Conservation (phyloP, 2,888 invertebrate species). For the Dolichomitus sp. region DNA sequence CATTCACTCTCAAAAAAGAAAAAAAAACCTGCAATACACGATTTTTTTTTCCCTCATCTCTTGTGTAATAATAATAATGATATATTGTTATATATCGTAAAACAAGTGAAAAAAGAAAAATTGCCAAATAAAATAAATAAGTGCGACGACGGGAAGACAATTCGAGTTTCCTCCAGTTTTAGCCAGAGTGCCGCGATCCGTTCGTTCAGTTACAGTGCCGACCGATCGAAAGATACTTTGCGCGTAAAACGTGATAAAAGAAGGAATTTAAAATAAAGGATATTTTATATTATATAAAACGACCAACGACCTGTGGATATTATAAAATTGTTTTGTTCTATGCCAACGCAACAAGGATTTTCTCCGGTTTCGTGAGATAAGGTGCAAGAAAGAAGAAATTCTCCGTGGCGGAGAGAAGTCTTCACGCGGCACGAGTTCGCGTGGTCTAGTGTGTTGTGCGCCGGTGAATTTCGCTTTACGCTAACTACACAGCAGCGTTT, state of each 20-base stretch:
- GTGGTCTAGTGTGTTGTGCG: slow-evolving; percentile 11
- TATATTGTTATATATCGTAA: not conserved
- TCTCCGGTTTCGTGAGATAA: not conserved
- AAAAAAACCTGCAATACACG: not conserved
- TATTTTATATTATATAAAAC: not conserved
- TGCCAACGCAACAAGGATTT: not conserved
- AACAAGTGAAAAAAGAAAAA: not conserved
- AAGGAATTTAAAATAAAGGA: not conserved
- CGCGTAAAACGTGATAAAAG: not conserved
- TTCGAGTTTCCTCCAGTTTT: slow-evolving; percentile 32
- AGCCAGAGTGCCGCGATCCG: slow-evolving; percentile 1
- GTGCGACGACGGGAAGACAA: slow-evolving; percentile 24
- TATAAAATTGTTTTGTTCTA: not conserved
- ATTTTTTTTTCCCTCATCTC: not conserved
- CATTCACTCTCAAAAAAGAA: slow-evolving; percentile 44
- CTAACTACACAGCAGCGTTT: slow-evolving; percentile 1
- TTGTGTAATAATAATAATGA: slow-evolving; percentile 9
- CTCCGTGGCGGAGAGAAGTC: not conserved
- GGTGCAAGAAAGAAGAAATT: not conserved
- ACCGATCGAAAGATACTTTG: slow-evolving; percentile 7
- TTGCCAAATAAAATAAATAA: slow-evolving; percentile 10
- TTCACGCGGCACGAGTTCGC: slow-evolving; percentile 16
- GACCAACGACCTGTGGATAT: slow-evolving; percentile 33
- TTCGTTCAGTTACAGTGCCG: slow-evolving; percentile 3
- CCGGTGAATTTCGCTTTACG: not conserved